Evolutionary conservation across 1,140 invertebrate genomes (phyloP).

Genomic region (Thalassaphorura encarpata): DNA sequence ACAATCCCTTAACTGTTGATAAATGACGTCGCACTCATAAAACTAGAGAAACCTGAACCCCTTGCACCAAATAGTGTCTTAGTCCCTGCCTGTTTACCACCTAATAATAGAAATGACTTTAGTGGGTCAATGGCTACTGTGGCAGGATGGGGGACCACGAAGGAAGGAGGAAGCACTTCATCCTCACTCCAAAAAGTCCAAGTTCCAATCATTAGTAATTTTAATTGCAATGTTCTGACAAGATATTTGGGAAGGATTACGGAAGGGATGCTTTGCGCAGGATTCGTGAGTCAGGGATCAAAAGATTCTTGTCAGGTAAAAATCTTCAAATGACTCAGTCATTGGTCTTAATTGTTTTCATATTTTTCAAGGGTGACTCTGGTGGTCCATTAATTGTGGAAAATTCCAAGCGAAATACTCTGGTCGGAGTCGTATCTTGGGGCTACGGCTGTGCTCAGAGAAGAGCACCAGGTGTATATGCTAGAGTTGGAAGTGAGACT

Average conservation of each 20-base stretch:
- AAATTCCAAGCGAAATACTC: constrained; percentile 19
- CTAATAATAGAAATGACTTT: background rate
- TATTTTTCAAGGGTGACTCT: constrained; percentile 26
- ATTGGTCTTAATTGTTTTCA: background rate
- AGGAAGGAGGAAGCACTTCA: constrained; percentile 44
- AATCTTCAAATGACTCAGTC: background rate
- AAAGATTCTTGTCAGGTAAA: constrained; percentile 70
- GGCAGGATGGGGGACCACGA: constrained; percentile 2
- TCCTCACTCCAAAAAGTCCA: constrained; percentile 31
- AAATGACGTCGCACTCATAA: constrained; percentile 23
- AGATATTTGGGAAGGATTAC: constrained; percentile 26
- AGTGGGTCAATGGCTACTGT: background rate
- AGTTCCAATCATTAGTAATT: constrained; percentile 31
- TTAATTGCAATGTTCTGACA: constrained; percentile 23
- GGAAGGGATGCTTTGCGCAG: constrained; percentile 57
- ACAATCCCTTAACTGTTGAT: constrained; percentile 10
- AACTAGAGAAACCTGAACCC: constrained; percentile 5
- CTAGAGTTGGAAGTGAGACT: background rate
- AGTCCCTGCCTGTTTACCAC: background rate
- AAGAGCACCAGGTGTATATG: constrained; percentile 7
- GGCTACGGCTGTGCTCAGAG: constrained; percentile 20
- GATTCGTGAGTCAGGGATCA: constrained; percentile 54
- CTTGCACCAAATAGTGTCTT: background rate
- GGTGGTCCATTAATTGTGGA: constrained; percentile 24
- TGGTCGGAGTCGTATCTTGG: constrained; percentile 33